Evolutionary conservation across 1,140 invertebrate genomes (phyloP), one percentile per base, ranked within the genome.

Genomic region (Amyelois transitella): DNA sequence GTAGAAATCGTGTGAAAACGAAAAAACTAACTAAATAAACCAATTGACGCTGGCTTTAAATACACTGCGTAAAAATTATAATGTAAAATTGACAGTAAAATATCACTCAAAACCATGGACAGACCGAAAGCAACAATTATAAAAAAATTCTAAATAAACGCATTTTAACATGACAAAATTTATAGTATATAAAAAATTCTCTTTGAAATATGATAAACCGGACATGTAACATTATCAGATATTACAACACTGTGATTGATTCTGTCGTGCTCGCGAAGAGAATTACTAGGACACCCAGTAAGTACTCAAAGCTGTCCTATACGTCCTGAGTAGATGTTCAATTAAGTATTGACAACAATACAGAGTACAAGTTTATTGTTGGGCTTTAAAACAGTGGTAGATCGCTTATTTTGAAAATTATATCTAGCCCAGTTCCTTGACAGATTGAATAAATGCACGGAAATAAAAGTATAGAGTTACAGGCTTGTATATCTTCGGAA

Each of bases 181-280:
- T 18, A 18, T 51, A 45, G 48, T 45, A 24, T 28, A 28, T 32
- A 14, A 28, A 55, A 62, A 60, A 57, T 59, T 14, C 28, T 17
- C 28, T 61, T 18, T 22, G 60, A 74, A 77, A 72, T 66, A 81
- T 81, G 78, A 75, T 51, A 79, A 64, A 67, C 49, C 64, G 60
- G 65, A 38, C 62, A 75, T 78, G 74, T 58, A 48, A 24, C 19
- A 49, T 72, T 49, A 21, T 53, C n/a, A 64, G 60, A 45, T 55
- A 62, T n/a, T 54, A 64, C 14, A 51, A 43, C 53, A 60, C 32
- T 59, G 17, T 20, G 18, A 14, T 59, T 44, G 57, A 60, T 44
- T 54, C 50, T 10, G 21, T 24, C 17, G 20, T 38, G 10, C 8
- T 57, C 2, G 19, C 3, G 12, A 54, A 53, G 4, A 51, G 20